Evolutionary conservation across 1,140 invertebrate genomes (phyloP), one percentile per base, ranked within the genome.

Genomic region (Neelides sp.): DNA sequence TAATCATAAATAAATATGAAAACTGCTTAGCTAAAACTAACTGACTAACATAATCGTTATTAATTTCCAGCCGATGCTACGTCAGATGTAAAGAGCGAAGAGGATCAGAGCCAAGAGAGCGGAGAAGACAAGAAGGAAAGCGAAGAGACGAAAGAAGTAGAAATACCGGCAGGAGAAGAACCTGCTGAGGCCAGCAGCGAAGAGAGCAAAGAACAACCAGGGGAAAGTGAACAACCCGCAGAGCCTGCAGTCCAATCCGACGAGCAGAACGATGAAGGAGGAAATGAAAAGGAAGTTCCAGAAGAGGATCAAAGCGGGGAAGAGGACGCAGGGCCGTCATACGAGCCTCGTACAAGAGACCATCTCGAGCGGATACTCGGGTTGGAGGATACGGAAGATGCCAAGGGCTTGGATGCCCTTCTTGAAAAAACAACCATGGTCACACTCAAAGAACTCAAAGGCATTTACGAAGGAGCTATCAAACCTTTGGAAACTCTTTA

Each of bases 401-500:
- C 80, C 46, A 77, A 76, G 55, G 75, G 79, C 54, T 73, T 73
- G 24, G 82, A 89, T 65, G 70, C 76, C 43, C 74, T 82, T 2
- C 70, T 85, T 36, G 74, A 81, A 32, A 83, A 78, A 69, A 75
- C 79, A 23, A 79, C 80, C 5, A 79, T 88, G 46, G 73, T 79
- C 7, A 79, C 87, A 19, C 74, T 93, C 4, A 79, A 81, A 53
- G 86, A 93, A 52, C 70, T 94, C 43, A 93, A 92, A 65, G 79
- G 76, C 62, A 72, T 92, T 17, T 91, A 94, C 60, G 85, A 90
- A 64, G 78, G 74, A 46, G 83, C 85, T 0, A 87, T 95, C 10
- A 86, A 88, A 67, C 90, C 89, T 7, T 70, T 94, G 61, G 91
- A 94, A 72, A 77, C 74, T 8, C 66, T 89, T 15, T 94, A 91